These are phyloP conservation scores for Urechis unicinctus DNA, from an alignment of 2,888 invertebrate species.

Conservation along the genomic window DNA sequence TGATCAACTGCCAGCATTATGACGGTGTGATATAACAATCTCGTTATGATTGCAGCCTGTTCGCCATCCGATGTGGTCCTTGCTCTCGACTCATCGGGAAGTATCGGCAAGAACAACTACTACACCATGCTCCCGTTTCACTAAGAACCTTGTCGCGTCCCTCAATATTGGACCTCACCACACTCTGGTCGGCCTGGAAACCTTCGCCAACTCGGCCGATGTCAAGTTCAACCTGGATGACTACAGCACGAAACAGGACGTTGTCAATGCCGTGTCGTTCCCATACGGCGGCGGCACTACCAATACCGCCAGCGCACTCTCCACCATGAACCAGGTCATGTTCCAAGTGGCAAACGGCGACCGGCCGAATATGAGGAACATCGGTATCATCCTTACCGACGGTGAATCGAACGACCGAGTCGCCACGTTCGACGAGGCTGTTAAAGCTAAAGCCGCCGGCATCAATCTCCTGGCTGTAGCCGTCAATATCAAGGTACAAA, in stretches of 20 bases:
- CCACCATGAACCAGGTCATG: slow-evolving; percentile 7
- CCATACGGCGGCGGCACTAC: slow-evolving; percentile 8
- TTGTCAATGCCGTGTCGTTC: slow-evolving; percentile 13
- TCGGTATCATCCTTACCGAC: slow-evolving; percentile 14
- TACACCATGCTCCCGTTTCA: slow-evolving; percentile 13
- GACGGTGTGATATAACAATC: no score
- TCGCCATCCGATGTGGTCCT: slow-evolving; percentile 15
- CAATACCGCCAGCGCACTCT: no score
- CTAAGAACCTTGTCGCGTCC: slow-evolving; percentile 10
- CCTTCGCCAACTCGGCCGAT: slow-evolving; percentile 9
- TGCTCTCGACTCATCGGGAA: slow-evolving; percentile 18
- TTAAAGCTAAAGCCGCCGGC: neutral
- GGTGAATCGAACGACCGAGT: slow-evolving; percentile 11
- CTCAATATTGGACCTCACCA: slow-evolving; percentile 9
- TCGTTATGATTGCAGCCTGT: slow-evolving; percentile 14
- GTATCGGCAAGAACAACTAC: slow-evolving; percentile 16
- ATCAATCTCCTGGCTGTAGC: slow-evolving; percentile 13
- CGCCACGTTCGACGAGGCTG: slow-evolving; percentile 9
- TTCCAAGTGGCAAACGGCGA: slow-evolving; percentile 5
- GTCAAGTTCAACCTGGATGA: neutral
- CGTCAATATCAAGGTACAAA: slow-evolving; percentile 7
- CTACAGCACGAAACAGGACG: neutral
- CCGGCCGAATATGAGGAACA: neutral
- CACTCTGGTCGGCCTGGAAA: slow-evolving; percentile 12
- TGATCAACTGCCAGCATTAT: no score